phyloP scores from a whole-genome alignment of 2,888 invertebrate genomes.

The Hydrotaea cyrtoneurina region DNA sequence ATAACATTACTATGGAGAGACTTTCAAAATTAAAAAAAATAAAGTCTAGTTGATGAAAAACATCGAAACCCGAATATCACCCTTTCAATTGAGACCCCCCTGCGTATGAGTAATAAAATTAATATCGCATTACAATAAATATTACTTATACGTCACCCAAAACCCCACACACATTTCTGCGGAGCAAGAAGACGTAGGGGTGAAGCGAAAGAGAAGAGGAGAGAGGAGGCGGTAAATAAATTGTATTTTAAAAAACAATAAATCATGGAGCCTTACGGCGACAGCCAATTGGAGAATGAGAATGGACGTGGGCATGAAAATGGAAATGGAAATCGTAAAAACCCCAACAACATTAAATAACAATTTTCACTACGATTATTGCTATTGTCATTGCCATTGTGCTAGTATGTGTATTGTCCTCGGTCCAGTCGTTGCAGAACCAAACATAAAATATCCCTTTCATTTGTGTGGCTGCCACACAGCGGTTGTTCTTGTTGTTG shows the following conservation, averaged over 20 bases:
- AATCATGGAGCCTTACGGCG: neutral
- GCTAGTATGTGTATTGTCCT: neutral
- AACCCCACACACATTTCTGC: neutral
- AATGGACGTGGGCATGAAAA: neutral
- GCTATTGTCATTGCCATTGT: neutral
- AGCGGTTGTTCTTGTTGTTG: neutral
- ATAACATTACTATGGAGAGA: no score
- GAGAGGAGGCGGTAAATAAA: neutral
- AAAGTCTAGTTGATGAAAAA: no score
- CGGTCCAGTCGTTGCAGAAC: neutral
- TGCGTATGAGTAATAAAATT: slow-evolving; percentile 31
- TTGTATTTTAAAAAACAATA: slow-evolving; percentile 17
- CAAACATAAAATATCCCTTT: slow-evolving; percentile 4
- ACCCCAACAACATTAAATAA: slow-evolving; percentile 35
- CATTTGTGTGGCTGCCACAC: neutral
- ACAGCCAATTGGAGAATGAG: neutral
- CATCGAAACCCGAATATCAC: no score
- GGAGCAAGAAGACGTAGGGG: neutral
- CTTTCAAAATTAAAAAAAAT: no score
- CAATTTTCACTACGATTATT: slow-evolving; percentile 41
- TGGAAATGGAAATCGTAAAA: neutral
- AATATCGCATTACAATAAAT: slow-evolving; percentile 21
- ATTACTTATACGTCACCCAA: slow-evolving; percentile 15
- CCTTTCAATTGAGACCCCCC: neutral
- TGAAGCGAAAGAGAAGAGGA: no score